Percentiles rank a stretch among this genome's conserved stretches.
These are phyloP conservation scores for Pseudocheirus occidentalis DNA, from an alignment of 2,797 vertebrate genomes.

Conservation along the genomic window DNA sequence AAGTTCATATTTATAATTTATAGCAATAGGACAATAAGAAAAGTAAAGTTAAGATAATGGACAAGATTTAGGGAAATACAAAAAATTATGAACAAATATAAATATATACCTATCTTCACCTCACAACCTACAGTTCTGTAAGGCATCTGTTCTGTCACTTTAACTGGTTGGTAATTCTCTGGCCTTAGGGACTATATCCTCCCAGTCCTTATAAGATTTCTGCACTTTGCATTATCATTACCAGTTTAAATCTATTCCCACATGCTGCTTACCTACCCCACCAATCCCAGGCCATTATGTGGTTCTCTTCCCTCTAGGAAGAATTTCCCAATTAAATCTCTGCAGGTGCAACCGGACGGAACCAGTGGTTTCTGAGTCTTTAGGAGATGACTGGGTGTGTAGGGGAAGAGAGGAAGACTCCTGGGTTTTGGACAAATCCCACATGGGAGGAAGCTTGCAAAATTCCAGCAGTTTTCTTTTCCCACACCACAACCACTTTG, in stretches of 20 bases:
- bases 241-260: neutral
- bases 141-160: neutral
- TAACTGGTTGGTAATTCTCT: neutral
- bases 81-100: neutral
- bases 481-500: slow-evolving; percentile 59
- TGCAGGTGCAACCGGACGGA: slow-evolving; percentile 23
- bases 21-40: neutral
- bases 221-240: neutral
- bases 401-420: neutral
- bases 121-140: neutral
- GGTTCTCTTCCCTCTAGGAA: neutral
- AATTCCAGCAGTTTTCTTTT: slow-evolving; percentile 63
- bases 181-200: neutral
- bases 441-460: slow-evolving; percentile 41
- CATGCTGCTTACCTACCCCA: neutral
- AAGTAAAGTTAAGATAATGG: neutral
- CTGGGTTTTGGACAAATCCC: slow-evolving; percentile 23
- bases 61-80: neutral
- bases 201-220: neutral
- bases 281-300: neutral
- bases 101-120: neutral
- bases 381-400: neutral
- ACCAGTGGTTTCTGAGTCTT: neutral
- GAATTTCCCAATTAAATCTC: neutral
- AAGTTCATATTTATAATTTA: neutral